A percentile compares a stretch with the other conserved stretches of the same genome.
phyloP scores from a whole-genome alignment of 2,797 vertebrate genomes.

The Merluccius polli region DNA sequence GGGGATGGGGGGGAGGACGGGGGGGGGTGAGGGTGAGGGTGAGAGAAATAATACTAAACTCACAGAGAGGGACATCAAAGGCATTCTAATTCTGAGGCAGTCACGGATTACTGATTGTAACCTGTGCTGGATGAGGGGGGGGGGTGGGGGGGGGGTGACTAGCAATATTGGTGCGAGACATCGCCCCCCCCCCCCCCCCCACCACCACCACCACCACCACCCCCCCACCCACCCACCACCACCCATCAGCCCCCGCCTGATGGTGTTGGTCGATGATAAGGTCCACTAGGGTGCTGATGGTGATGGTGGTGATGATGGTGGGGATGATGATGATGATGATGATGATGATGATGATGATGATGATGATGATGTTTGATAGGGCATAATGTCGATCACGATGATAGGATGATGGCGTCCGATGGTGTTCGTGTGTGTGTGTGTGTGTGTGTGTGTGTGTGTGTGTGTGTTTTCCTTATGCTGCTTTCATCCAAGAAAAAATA shows the following conservation, averaged over 20 bases:
- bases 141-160: too few relatives aligned
- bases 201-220: too few relatives aligned
- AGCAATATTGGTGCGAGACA: too few relatives aligned
- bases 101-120: slow-evolving; percentile 98
- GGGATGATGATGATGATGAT: too few relatives aligned
- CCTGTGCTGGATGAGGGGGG: slow-evolving; percentile 78
- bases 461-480: slow-evolving; percentile 79
- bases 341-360: slow-evolving; percentile 72
- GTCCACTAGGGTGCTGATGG: too few relatives aligned
- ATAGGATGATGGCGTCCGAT: too few relatives aligned
- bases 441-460: slow-evolving; percentile 26
- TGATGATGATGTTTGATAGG: slow-evolving; percentile 32
- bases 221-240: too few relatives aligned
- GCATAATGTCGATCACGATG: too few relatives aligned
- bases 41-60: slow-evolving; percentile 77
- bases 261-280: too few relatives aligned
- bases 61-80: slow-evolving; percentile 79
- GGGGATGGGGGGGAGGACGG: slow-evolving; percentile 53
- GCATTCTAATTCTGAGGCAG: slow-evolving; percentile 96
- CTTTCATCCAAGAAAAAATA: slow-evolving; percentile 87
- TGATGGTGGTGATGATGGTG: too few relatives aligned
- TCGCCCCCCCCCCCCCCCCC: too few relatives aligned
- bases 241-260: too few relatives aligned
- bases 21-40: slow-evolving; percentile 66
- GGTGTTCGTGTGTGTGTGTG: neutral